phyloP scores from a whole-genome alignment of 2,888 invertebrate species.

The Scaptomyza cyrtandrae region DNA sequence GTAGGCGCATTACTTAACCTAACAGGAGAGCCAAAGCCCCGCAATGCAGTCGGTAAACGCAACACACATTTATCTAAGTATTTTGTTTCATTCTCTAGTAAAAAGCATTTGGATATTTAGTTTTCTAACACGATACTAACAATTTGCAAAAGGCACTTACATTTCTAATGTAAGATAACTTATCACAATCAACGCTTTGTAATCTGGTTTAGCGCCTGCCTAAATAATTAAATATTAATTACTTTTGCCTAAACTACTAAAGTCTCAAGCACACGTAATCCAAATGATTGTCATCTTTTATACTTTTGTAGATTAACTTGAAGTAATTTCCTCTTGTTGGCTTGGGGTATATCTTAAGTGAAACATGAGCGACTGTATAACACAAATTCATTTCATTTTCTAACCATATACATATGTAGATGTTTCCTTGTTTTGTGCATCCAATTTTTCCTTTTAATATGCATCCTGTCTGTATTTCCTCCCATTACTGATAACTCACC shows the following conservation, averaged over 20 bases:
- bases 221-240: background rate
- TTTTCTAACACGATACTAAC: background rate
- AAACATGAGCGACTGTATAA: background rate
- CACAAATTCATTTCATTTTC: background rate
- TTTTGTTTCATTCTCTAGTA: constrained; percentile 1
- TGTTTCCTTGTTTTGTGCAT: background rate
- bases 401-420: background rate
- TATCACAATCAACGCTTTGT: background rate
- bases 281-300: background rate
- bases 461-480: constrained; percentile 15
- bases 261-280: background rate
- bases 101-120: background rate
- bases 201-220: background rate
- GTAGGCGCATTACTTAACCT: constrained; percentile 90
- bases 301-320: too few species aligned
- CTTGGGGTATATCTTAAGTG: too few species aligned
- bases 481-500: constrained; percentile 37
- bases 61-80: background rate
- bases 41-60: constrained; percentile 85
- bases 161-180: background rate
- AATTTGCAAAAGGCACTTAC: background rate
- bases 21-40: constrained; percentile 85
- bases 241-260: background rate
- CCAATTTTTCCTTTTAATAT: background rate
- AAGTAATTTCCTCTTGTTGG: too few species aligned